Evolutionary conservation across 2,797 vertebrate species (phyloP).

Genomic region (Acipenser ruthenus): DNA sequence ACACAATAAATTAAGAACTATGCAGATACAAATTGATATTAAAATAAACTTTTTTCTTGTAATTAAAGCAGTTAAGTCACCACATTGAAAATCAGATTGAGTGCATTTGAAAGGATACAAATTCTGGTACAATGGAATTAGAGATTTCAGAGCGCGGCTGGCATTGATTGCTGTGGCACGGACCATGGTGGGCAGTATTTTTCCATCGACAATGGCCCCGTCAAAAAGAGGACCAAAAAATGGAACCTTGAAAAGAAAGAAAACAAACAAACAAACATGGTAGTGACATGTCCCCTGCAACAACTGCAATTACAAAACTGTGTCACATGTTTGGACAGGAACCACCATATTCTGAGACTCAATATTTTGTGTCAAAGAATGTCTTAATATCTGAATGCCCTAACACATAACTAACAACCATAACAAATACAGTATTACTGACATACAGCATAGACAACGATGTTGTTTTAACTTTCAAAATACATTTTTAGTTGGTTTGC

Average conservation of each 20-base stretch:
- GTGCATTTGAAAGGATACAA: conserved; percentile 79
- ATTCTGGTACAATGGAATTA: conserved; percentile 95
- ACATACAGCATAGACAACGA: not conserved
- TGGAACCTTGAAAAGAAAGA: conserved; percentile 69
- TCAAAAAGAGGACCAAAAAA: conserved; percentile 97
- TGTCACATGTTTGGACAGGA: too few relatives aligned
- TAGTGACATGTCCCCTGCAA: too few relatives aligned
- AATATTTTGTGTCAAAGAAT: too few relatives aligned
- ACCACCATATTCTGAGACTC: too few relatives aligned
- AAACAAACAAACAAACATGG: not conserved
- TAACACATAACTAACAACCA: too few relatives aligned
- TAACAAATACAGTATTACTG: too few relatives aligned
- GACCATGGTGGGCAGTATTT: conserved; percentile 91
- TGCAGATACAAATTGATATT: too few relatives aligned
- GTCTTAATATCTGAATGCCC: too few relatives aligned
- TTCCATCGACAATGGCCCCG: conserved; percentile 92
- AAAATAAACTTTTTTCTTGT: too few relatives aligned
- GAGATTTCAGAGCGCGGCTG: conserved; percentile 89
- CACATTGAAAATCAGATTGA: conserved; percentile 14
- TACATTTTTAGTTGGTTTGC: not conserved
- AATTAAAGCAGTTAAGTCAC: not conserved
- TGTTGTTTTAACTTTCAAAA: not conserved
- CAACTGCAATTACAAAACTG: too few relatives aligned
- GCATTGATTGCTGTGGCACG: conserved; percentile 96
- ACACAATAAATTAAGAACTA: too few relatives aligned